Evolutionary conservation across 2,888 invertebrate genomes (phyloP).

Genomic region (Sipunculus nudus): DNA sequence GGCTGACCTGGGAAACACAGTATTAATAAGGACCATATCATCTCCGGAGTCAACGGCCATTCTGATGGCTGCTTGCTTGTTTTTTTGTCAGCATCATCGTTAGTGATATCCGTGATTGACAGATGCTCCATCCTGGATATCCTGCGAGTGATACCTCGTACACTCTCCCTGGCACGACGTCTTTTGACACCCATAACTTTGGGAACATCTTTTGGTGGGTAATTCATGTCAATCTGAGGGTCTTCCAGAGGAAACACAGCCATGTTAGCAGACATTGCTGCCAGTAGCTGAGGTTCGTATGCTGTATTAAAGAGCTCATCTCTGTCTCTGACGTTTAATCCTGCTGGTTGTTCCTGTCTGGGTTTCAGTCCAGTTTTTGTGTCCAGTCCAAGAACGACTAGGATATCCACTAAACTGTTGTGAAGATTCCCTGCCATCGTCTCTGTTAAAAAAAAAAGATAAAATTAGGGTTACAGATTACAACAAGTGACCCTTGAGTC

Average conservation of each 20-base stretch:
- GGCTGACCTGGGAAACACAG: slow-evolving; percentile 61
- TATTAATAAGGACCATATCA: slow-evolving; percentile 51
- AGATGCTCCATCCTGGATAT: background rate
- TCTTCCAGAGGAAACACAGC: slow-evolving; percentile 51
- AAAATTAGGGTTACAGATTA: no score
- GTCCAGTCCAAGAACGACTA: slow-evolving; percentile 57
- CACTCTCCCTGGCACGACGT: no score
- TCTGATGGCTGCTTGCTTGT: slow-evolving; percentile 13
- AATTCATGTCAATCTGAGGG: slow-evolving; percentile 47
- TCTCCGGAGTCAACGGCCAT: slow-evolving; percentile 52
- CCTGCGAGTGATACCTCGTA: slow-evolving; percentile 1
- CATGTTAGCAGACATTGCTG: slow-evolving; percentile 51
- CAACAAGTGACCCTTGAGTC: no score
- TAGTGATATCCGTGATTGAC: background rate
- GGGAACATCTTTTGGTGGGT: slow-evolving; percentile 50
- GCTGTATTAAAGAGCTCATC: slow-evolving; percentile 3
- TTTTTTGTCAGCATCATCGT: background rate
- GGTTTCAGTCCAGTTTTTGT: slow-evolving; percentile 49
- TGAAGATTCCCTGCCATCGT: slow-evolving; percentile 40
- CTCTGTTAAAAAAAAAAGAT: no score
- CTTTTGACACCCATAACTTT: no score
- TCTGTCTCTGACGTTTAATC: no score
- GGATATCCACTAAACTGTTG: slow-evolving; percentile 53
- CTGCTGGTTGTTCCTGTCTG: no score
- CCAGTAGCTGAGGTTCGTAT: slow-evolving; percentile 52